These are phyloP conservation scores for Brachionus rubens DNA, from an alignment of 1,140 invertebrate genomes.

Conservation along the genomic window DNA sequence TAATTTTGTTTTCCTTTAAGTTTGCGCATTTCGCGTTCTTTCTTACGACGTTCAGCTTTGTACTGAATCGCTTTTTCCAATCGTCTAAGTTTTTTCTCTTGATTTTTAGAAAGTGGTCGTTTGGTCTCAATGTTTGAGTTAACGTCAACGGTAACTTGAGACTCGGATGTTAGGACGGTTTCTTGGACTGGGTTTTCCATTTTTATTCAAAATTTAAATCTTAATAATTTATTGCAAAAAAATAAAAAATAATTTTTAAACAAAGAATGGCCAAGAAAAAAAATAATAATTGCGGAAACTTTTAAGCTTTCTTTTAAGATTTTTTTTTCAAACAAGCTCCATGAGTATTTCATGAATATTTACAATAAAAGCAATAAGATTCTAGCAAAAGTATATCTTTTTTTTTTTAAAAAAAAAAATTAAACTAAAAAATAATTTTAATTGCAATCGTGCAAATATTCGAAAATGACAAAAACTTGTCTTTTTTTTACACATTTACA, in stretches of 20 bases:
- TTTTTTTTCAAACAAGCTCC: no score
- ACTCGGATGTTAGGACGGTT: not conserved
- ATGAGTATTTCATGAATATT: no score
- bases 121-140: not conserved
- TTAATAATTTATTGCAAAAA: no score
- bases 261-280: no score
- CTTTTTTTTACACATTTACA: not conserved
- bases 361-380: no score
- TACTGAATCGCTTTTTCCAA: constrained; percentile 17
- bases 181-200: not conserved
- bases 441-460: constrained; percentile 16
- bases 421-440: no score
- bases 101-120: constrained; percentile 28
- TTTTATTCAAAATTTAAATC: not conserved
- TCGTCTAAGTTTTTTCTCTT: constrained; percentile 36
- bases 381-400: no score
- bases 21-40: constrained; percentile 22
- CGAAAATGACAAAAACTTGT: not conserved
- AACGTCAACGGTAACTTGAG: not conserved
- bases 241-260: no score
- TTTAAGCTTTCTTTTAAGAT: no score
- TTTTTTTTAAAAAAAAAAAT: no score
- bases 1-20: constrained; percentile 24
- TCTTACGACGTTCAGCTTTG: constrained; percentile 14
- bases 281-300: no score